These are phyloP conservation scores for Chionodraco myersi DNA, from an alignment of 2,113 vertebrate species.

Conservation along the genomic window DNA sequence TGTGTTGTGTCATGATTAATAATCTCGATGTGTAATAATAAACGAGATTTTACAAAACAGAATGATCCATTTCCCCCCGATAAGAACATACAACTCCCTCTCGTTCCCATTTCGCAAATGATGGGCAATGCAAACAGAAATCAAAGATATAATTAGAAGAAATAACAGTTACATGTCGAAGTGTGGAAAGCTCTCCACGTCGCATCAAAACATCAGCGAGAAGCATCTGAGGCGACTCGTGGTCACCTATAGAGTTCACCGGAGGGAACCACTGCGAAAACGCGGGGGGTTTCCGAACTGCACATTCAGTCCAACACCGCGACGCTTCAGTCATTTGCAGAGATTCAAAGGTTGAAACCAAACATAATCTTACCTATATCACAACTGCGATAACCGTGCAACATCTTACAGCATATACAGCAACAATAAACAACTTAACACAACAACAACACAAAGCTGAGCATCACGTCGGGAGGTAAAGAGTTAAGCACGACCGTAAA, in stretches of 20 bases:
- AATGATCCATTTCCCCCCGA: slow-evolving; percentile 1
- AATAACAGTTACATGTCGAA: slow-evolving; percentile 22
- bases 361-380: not conserved
- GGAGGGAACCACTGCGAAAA: slow-evolving; percentile 72
- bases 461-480: slow-evolving; percentile 30
- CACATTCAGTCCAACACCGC: slow-evolving; percentile 15
- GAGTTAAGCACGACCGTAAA: slow-evolving; percentile 49
- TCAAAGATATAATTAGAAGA: not conserved
- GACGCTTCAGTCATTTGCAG: slow-evolving; percentile 11
- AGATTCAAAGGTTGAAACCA: slow-evolving; percentile 7
- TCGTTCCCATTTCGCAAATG: not conserved
- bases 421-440: slow-evolving; percentile 25
- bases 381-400: not conserved
- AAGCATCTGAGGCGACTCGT: slow-evolving; percentile 73
- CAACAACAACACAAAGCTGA: slow-evolving; percentile 37
- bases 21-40: slow-evolving; percentile 15
- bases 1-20: slow-evolving; percentile 1
- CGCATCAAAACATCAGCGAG: slow-evolving; percentile 72
- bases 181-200: slow-evolving; percentile 40
- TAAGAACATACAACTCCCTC: slow-evolving; percentile 5
- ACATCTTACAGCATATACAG: not conserved
- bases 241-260: slow-evolving; percentile 78
- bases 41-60: slow-evolving; percentile 10
- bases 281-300: slow-evolving; percentile 70
- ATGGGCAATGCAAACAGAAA: slow-evolving; percentile 1